phyloP scores from a whole-genome alignment of 2,797 vertebrate genomes.

The Paguma larvata region DNA sequence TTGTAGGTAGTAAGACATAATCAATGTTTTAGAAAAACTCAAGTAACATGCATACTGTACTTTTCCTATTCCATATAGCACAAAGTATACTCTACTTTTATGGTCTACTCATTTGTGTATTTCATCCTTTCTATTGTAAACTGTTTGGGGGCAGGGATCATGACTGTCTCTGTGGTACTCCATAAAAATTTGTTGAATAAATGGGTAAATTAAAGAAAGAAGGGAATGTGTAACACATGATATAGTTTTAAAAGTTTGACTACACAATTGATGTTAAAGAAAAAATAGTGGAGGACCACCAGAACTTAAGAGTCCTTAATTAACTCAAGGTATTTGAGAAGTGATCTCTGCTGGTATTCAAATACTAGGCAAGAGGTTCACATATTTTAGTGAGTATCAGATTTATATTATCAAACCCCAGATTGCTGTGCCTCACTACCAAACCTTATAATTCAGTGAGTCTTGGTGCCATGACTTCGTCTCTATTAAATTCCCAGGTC shows the following conservation, averaged over 20 bases:
- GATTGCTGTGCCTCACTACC: not conserved
- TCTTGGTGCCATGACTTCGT: not conserved
- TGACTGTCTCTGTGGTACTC: not conserved
- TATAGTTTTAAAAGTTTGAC: not conserved
- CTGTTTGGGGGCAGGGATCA: not conserved
- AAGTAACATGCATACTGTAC: not conserved
- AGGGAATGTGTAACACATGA: not conserved
- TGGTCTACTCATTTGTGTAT: not conserved
- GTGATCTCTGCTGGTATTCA: not conserved
- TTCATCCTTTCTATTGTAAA: not conserved
- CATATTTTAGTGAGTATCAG: not conserved
- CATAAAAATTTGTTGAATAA: not conserved
- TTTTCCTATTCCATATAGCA: not conserved
- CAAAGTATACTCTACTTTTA: not conserved
- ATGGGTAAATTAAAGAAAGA: not conserved
- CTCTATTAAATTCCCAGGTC: not conserved
- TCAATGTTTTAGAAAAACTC: not conserved
- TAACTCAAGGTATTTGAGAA: not conserved
- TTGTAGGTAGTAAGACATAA: not conserved
- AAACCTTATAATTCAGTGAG: not conserved
- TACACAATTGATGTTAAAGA: slow-evolving; percentile 15
- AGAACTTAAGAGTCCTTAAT: not conserved
- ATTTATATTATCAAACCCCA: not conserved
- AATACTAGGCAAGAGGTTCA: not conserved
- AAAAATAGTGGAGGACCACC: not conserved